A percentile compares a stretch with the other conserved stretches of the same genome.
Conservation (phyloP, 2,888 invertebrate species). For the Himalopsyche kuldschensis region DNA sequence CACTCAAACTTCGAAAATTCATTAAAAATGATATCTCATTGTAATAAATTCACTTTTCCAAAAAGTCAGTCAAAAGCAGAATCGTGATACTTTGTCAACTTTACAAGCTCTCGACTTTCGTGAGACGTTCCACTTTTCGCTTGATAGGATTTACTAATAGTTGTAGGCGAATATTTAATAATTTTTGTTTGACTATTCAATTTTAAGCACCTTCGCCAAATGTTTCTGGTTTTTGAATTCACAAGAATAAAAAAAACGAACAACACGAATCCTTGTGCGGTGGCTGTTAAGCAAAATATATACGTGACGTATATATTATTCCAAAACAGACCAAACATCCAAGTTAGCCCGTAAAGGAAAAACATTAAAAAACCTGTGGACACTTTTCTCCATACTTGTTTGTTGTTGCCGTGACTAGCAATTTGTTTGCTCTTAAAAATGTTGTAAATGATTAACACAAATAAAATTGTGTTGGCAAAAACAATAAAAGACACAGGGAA, state of each 20-base stretch:
- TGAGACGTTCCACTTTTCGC: neutral
- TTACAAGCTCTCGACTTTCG: too few relatives aligned
- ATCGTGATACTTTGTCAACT: too few relatives aligned
- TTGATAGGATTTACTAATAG: constrained; percentile 17
- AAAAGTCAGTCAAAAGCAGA: too few relatives aligned
- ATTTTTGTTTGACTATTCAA: too few relatives aligned
- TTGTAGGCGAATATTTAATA: constrained; percentile 54
- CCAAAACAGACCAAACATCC: constrained; percentile 61
- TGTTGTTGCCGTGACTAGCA: constrained; percentile 55
- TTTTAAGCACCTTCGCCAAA: constrained; percentile 59
- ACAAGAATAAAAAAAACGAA: constrained; percentile 64
- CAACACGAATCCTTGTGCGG: constrained; percentile 62
- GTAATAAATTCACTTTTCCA: too few relatives aligned
- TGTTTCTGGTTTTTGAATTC: constrained; percentile 60
- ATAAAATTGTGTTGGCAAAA: constrained; percentile 60
- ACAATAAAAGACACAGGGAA: constrained; percentile 59
- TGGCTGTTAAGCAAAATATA: constrained; percentile 59
- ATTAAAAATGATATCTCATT: too few relatives aligned
- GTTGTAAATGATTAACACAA: constrained; percentile 60
- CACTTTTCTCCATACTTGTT: constrained; percentile 58
- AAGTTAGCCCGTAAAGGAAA: constrained; percentile 64
- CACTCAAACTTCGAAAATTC: too few relatives aligned
- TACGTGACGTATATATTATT: constrained; percentile 57
- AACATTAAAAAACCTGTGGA: constrained; percentile 62
- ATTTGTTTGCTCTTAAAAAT: constrained; percentile 56